Conservation (phyloP, 2,888 invertebrate genomes). For the Amblyjoppa proteus region DNA sequence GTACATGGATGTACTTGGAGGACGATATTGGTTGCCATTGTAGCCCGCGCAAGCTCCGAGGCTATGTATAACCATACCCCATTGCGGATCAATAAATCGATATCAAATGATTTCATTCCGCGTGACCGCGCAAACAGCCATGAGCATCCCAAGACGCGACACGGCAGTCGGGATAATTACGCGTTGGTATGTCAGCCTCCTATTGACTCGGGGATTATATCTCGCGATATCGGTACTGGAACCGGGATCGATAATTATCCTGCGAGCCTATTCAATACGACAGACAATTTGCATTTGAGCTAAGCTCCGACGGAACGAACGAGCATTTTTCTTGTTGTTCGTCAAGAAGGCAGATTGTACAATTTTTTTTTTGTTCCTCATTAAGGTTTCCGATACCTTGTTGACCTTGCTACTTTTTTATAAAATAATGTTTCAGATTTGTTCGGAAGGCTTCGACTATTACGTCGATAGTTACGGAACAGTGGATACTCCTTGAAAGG, state of each 20-base stretch:
- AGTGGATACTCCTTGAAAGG: no score
- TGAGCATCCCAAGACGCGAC: conserved; percentile 52
- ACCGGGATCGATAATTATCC: conserved; percentile 33
- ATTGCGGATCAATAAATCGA: conserved; percentile 55
- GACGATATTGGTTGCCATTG: conserved; percentile 1
- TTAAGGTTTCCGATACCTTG: no score
- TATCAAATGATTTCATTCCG: conserved; percentile 57
- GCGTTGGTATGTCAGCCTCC: conserved; percentile 31
- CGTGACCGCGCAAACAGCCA: conserved; percentile 50
- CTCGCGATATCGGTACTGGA: background rate
- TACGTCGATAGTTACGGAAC: no score
- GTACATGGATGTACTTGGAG: conserved; percentile 18
- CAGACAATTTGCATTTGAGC: background rate
- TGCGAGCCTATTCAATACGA: background rate
- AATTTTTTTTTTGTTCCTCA: no score
- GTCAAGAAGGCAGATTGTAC: background rate
- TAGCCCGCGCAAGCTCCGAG: background rate
- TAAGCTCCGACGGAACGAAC: background rate
- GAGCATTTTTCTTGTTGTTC: background rate
- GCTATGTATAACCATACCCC: background rate
- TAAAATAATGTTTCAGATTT: no score
- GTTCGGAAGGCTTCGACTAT: no score
- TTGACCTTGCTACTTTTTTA: no score
- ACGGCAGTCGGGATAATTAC: conserved; percentile 51
- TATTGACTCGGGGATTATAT: conserved; percentile 26